phyloP scores from a whole-genome alignment of 2,113 vertebrate genomes.

The Ictidomys tridecemlineatus region DNA sequence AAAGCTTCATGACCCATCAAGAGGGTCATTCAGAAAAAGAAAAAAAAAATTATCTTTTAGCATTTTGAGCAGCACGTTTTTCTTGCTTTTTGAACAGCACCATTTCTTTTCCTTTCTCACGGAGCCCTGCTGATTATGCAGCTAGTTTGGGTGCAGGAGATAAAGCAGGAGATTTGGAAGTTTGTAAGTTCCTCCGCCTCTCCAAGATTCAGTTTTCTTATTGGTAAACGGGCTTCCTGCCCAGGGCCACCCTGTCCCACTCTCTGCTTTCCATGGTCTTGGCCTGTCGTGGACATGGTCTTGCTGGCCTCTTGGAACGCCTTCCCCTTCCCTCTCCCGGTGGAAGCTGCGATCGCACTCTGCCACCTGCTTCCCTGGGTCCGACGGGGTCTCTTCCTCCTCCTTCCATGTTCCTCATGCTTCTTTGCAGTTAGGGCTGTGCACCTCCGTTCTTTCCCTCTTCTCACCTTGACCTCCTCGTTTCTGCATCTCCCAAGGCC shows the following conservation, averaged over 20 bases:
- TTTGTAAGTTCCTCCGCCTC: background rate
- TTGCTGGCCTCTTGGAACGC: background rate
- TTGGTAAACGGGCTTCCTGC: background rate
- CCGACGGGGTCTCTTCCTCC: accelerated
- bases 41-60: background rate
- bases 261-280: background rate
- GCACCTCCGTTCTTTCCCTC: background rate
- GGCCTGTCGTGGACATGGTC: background rate
- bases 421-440: background rate
- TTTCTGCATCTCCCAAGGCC: background rate
- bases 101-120: background rate
- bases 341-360: background rate
- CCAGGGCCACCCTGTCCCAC: too few relatives aligned
- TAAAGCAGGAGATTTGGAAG: background rate
- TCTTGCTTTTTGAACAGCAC: background rate
- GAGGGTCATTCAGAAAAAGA: background rate
- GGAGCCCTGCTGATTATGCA: background rate
- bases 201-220: background rate
- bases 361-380: background rate
- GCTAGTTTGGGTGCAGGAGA: background rate
- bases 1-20: background rate
- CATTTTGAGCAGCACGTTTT: background rate
- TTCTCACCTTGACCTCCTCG: background rate
- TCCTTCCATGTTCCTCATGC: accelerated
- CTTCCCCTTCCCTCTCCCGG: background rate